A percentile compares a stretch with the other conserved stretches of the same genome.
These are phyloP conservation scores for Marmota flaviventris DNA, from an alignment of 2,113 vertebrate species.

Conservation along the genomic window DNA sequence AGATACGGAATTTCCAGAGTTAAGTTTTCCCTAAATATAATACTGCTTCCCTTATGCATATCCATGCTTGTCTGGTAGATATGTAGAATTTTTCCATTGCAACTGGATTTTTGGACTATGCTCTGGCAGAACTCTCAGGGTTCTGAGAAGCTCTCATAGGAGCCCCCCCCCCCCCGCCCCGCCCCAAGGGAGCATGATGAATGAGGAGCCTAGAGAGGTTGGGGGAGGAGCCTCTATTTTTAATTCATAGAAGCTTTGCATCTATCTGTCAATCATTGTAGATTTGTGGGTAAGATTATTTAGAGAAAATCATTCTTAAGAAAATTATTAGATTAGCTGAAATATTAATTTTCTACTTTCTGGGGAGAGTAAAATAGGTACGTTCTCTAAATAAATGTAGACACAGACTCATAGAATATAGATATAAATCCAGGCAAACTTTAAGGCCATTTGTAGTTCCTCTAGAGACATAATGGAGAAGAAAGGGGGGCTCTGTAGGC, in stretches of 20 bases:
- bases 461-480: background rate
- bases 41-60: background rate
- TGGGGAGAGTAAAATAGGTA: background rate
- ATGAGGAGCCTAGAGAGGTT: background rate
- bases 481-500: background rate
- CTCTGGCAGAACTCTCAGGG: background rate
- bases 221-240: background rate
- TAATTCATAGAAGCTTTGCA: slow-evolving; percentile 34
- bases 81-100: background rate
- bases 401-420: background rate
- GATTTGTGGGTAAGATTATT: slow-evolving; percentile 12
- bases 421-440: slow-evolving; percentile 30
- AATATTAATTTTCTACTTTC: slow-evolving; percentile 49
- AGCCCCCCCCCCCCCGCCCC: background rate
- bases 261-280: slow-evolving; percentile 9
- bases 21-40: background rate
- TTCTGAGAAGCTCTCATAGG: background rate
- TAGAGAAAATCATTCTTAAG: slow-evolving; percentile 8
- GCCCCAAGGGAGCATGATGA: background rate
- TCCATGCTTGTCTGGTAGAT: background rate
- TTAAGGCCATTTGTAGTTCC: slow-evolving; percentile 30
- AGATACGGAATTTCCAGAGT: background rate
- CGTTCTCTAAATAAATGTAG: background rate
- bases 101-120: background rate
- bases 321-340: slow-evolving; percentile 25